Conservation (phyloP, 2,113 vertebrate species). For the Upupa epops region DNA sequence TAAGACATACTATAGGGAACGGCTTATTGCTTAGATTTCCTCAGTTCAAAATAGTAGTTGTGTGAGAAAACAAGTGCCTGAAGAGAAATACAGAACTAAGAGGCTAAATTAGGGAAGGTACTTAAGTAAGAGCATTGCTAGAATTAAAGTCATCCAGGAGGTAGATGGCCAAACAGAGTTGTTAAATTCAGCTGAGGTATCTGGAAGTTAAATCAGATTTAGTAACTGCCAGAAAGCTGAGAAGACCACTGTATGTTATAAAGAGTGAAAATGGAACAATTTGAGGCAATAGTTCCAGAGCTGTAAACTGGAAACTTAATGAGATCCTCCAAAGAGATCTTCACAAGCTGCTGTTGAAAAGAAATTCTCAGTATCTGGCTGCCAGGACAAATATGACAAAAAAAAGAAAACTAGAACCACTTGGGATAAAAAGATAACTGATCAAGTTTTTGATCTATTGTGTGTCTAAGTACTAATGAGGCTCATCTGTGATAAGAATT, state of each 20-base stretch:
- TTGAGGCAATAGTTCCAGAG: background rate
- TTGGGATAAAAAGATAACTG: background rate
- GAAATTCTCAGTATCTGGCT: background rate
- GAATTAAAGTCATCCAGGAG: background rate
- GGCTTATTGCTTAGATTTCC: background rate
- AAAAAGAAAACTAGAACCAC: background rate
- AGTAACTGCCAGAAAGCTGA: background rate
- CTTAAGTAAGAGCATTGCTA: background rate
- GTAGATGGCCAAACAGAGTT: background rate
- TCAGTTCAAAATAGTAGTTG: background rate
- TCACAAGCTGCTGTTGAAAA: background rate
- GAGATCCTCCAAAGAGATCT: background rate
- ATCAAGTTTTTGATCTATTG: background rate
- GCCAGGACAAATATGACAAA: background rate
- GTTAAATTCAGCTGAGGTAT: background rate
- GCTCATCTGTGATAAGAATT: background rate
- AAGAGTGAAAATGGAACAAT: background rate
- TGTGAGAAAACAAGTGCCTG: background rate
- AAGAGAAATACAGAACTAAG: background rate
- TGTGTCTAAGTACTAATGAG: background rate
- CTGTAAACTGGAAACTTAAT: background rate
- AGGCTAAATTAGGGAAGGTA: background rate
- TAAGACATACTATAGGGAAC: background rate
- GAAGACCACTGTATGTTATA: fast-evolving
- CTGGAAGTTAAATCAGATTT: background rate